Conservation (phyloP, 2,888 invertebrate genomes). For the Argynnis bischoffii region DNA sequence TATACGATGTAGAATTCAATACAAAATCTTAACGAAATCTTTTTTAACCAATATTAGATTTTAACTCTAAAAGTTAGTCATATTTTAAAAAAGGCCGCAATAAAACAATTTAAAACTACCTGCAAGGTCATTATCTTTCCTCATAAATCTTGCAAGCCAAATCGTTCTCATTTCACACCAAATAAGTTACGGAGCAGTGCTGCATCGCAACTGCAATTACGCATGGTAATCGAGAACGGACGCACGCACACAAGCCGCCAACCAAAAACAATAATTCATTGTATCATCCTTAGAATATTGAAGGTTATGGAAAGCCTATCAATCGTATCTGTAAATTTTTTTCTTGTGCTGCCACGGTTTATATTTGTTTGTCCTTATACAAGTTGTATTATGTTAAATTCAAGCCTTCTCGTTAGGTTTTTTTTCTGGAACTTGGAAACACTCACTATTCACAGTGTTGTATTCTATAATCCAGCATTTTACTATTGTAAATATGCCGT, state of each 20-base stretch:
- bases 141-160: constrained; percentile 72
- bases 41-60: too few relatives aligned
- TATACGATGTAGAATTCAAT: too few relatives aligned
- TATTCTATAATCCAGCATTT: too few relatives aligned
- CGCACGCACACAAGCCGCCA: constrained; percentile 39
- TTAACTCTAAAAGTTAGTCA: background rate
- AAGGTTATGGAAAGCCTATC: constrained; percentile 12
- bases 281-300: constrained; percentile 37
- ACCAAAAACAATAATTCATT: constrained; percentile 51
- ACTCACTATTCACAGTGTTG: too few relatives aligned
- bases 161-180: constrained; percentile 77
- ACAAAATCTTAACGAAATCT: background rate
- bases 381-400: too few relatives aligned
- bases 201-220: constrained; percentile 59
- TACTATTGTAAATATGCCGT: too few relatives aligned
- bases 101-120: constrained; percentile 50
- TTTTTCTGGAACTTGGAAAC: too few relatives aligned
- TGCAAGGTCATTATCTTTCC: constrained; percentile 59
- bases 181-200: constrained; percentile 64
- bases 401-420: too few relatives aligned
- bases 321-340: background rate
- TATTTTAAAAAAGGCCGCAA: constrained; percentile 32
- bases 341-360: too few relatives aligned
- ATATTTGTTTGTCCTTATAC: too few relatives aligned
- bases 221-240: constrained; percentile 53